Evolutionary conservation across 2,888 invertebrate genomes (phyloP), one percentile per base, ranked within the genome.

Genomic region (Noctua comes): DNA sequence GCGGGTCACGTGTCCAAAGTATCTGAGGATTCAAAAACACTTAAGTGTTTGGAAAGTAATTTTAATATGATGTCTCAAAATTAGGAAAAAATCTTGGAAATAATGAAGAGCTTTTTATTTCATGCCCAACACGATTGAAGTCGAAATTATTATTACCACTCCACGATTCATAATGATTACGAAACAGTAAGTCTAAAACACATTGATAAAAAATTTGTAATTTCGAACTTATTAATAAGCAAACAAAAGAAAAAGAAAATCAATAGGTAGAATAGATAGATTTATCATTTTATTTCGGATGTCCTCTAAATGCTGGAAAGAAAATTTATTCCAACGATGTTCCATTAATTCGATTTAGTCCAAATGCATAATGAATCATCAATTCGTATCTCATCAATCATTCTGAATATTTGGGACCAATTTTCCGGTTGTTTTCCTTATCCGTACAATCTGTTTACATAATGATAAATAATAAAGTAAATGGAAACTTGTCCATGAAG

Each of bases 361-460:
- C 76, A 82, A 86, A 88, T 84, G 79, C 82, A 82, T 89, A 88
- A 88, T 88, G 77, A 86, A 88, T 88, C 79, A 79, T 89, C 83
- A 79, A 84, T 85, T 88, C 18, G 48, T 79, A 76, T 77, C 82
- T 86, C 88, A 88, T 88, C 86, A 89, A 88, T 88, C 89, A 88
- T 88, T 88, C 81, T 83, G 72, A 89, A 84, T 89, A 75, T 70
- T 83, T 80, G 54, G 73, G 73, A 72, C 40, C 73, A 77, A 76
- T 80, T 86, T 87, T 76, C 71, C 54, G 70, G 69, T 68, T 80
- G 36, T 76, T 88, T 80, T 77, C 73, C 69, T 79, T 75, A 70
- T 73, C 43, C 57, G 57, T 27, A 43, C 24, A 73, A 73, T 81
- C 72, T 74, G 68, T 73, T 68, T 48, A 65, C 24, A n/a, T 71